Evolutionary conservation across 2,113 vertebrate genomes (phyloP).

Genomic region (Trinectes maculatus): DNA sequence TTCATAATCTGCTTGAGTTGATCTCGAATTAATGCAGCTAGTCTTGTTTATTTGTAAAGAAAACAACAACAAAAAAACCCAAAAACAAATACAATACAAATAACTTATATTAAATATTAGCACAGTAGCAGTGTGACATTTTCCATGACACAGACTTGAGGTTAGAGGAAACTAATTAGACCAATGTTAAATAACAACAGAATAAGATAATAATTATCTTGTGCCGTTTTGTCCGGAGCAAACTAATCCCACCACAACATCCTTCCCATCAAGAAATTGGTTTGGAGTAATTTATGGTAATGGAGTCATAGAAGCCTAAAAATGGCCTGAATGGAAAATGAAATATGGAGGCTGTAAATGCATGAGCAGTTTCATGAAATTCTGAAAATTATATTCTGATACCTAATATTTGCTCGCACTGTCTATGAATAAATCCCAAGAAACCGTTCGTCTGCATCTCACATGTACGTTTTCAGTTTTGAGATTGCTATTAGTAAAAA

Average conservation of each 20-base stretch:
- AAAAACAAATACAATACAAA: conserved; percentile 42
- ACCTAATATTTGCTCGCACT: conserved; percentile 7
- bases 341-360: conserved; percentile 33
- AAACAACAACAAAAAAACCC: too few species aligned
- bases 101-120: conserved; percentile 53
- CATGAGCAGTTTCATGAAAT: conserved; percentile 30
- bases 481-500: too few species aligned
- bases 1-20: conserved; percentile 27
- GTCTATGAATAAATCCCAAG: conserved; percentile 37
- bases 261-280: conserved; percentile 49
- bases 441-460: conserved; percentile 36
- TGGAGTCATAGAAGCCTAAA: conserved; percentile 65
- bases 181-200: conserved; percentile 29
- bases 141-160: conserved; percentile 19
- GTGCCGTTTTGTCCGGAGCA: conserved; percentile 34
- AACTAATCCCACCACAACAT: conserved; percentile 52
- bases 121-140: conserved; percentile 24
- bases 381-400: conserved; percentile 30
- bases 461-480: conserved; percentile 21
- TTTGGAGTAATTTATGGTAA: conserved; percentile 72
- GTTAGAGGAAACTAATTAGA: conserved; percentile 11
- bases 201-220: conserved; percentile 42
- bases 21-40: conserved; percentile 48
- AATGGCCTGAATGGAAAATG: conserved; percentile 41
- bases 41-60: conserved; percentile 43